Evolutionary conservation across 2,113 vertebrate species (phyloP).

Genomic region (Vidua chalybeata): DNA sequence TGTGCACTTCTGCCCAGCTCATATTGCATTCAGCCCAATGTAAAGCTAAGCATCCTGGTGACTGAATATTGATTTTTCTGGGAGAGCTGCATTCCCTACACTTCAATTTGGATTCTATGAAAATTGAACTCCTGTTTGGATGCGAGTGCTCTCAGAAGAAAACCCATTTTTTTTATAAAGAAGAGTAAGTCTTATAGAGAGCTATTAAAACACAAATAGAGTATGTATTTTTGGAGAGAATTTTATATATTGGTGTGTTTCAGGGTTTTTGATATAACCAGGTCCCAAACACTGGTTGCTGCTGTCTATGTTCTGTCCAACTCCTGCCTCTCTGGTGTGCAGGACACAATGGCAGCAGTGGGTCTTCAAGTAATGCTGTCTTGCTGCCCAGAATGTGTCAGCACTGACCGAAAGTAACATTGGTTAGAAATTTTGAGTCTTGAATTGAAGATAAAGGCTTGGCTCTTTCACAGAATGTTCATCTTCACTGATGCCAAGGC

Average conservation of each 20-base stretch:
- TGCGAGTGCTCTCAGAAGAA: background rate
- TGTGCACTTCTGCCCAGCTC: background rate
- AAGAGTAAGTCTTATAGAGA: background rate
- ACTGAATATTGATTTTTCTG: conserved; percentile 10
- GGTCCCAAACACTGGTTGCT: background rate
- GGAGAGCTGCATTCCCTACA: background rate
- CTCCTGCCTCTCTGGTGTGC: background rate
- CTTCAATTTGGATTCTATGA: background rate
- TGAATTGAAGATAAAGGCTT: background rate
- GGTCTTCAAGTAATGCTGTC: background rate
- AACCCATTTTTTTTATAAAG: background rate
- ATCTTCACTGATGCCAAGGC: background rate
- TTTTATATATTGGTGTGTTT: background rate
- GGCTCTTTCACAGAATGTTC: background rate
- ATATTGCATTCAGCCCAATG: background rate
- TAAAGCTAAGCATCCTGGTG: background rate
- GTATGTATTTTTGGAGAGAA: background rate
- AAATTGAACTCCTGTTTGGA: background rate
- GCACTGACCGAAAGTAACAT: background rate
- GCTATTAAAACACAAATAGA: background rate
- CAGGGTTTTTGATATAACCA: background rate
- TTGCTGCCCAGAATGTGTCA: background rate
- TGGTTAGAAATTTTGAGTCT: background rate
- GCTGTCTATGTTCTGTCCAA: rapidly evolving
- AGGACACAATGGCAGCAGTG: background rate